Evolutionary conservation across 2,888 invertebrate genomes (phyloP).

Genomic region (Euzophera pinguis): DNA sequence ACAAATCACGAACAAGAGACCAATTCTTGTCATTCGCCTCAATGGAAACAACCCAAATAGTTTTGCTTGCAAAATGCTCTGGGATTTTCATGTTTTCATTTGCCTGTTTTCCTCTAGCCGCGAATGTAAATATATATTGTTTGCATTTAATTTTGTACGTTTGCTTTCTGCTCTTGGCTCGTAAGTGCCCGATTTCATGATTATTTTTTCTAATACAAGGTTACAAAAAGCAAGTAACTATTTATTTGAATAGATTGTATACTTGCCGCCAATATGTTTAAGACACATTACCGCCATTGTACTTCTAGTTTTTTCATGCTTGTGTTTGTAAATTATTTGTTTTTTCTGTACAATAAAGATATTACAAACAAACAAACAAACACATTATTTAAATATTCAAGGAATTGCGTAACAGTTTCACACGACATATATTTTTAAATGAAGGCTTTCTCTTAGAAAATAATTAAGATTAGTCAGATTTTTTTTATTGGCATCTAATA

Average conservation of each 20-base stretch:
- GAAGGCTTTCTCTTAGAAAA: too few relatives aligned
- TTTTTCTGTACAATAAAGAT: too few relatives aligned
- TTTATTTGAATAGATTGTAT: not conserved
- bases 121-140: conserved; percentile 19
- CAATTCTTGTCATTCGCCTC: conserved; percentile 2
- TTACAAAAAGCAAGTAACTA: not conserved
- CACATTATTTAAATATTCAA: too few relatives aligned
- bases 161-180: conserved; percentile 8
- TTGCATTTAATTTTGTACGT: conserved; percentile 21
- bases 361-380: too few relatives aligned
- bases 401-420: too few relatives aligned
- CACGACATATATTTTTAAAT: too few relatives aligned
- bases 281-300: too few relatives aligned
- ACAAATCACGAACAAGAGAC: not conserved
- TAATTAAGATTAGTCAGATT: too few relatives aligned
- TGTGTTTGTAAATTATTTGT: too few relatives aligned
- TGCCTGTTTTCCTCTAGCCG: conserved; percentile 13
- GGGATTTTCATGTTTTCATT: conserved; percentile 19
- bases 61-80: conserved; percentile 13
- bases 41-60: conserved; percentile 5
- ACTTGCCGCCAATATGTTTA: too few relatives aligned
- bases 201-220: conserved; percentile 1
- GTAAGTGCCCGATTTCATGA: not conserved
- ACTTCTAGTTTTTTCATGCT: too few relatives aligned
- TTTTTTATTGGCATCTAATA: too few relatives aligned